These are phyloP conservation scores for Diadophis punctatus DNA, from an alignment of 2,113 vertebrate genomes.

Conservation along the genomic window DNA sequence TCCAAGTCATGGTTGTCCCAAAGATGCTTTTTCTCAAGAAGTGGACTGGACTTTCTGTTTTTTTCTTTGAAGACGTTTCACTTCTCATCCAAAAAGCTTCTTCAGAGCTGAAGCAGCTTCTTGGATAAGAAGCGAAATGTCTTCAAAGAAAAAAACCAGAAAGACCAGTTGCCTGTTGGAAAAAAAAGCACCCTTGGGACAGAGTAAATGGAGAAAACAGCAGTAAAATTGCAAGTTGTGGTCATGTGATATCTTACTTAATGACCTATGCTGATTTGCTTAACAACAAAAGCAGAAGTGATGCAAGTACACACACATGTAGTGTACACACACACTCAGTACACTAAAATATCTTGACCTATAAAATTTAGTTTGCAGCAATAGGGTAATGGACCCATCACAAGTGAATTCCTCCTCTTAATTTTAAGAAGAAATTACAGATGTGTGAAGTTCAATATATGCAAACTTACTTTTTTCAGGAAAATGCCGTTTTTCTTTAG, in stretches of 20 bases:
- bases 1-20: too few species aligned
- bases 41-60: too few species aligned
- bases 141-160: too few species aligned
- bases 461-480: conserved; percentile 63
- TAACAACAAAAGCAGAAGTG: neutral
- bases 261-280: neutral
- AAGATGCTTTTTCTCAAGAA: too few species aligned
- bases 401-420: neutral
- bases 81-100: too few species aligned
- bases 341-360: neutral
- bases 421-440: neutral
- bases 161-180: too few species aligned
- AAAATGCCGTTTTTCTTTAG: conserved; percentile 68
- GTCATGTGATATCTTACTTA: neutral
- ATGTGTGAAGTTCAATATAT: neutral
- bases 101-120: too few species aligned
- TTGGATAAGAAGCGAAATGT: too few species aligned
- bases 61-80: too few species aligned
- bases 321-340: neutral
- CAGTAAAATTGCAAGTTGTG: neutral
- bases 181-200: too few species aligned
- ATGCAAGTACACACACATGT: neutral
- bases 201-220: neutral
- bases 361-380: neutral
- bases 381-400: neutral